Base-by-base conservation (phyloP, 2,113 vertebrate species). In the Solenodon paradoxus region DNA sequence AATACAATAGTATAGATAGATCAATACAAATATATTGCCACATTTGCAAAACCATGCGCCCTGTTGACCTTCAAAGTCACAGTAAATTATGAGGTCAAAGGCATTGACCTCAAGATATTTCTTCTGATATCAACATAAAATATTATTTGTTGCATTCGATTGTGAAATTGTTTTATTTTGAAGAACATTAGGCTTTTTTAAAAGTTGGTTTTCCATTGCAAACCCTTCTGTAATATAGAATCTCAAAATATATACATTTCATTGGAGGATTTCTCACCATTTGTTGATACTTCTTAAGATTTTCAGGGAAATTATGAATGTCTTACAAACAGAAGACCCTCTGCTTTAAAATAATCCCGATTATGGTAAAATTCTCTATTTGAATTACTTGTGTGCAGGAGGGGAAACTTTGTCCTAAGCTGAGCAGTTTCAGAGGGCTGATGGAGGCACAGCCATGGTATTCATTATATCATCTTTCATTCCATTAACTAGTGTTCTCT, bases 401-500 rank as follows among this genome's bases (percentile, higher is more conserved):
- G 88, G 91, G 91, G 85, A 93, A 97, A 97, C 92, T 95, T 97
- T 95, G 90, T 94, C 96, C 95, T 92, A 89, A 97, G 95, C 85
- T 74, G 95, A 97, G 92, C 95, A 75, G 80, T 97, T 97, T 92
- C 64, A 86, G 92, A 94, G 96, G 57, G 80, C 97, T 51, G 69
- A 40, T 82, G 78, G 88, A 92, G 90, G 96, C 80, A 71, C 64
- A 19, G 88, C 79, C 81, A 22, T 28, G 53, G 53, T 38, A 24
- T 64, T 90, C 93, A 95, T 98, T 83, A 97, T 97, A 91, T 97
- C 97, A 97, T 92, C 96, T 87, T 84, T 74, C 63, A 66, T 96
- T 78, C 88, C 96, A 69, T 92, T 96, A 97, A 95, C 95, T 93
- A 40, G 94, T n/a, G n/a, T 96, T 92, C 80, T 96, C 88, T 94